These are phyloP conservation scores for Rousettus leschenaultii DNA, from an alignment of 2,113 vertebrate genomes.

Conservation along the genomic window DNA sequence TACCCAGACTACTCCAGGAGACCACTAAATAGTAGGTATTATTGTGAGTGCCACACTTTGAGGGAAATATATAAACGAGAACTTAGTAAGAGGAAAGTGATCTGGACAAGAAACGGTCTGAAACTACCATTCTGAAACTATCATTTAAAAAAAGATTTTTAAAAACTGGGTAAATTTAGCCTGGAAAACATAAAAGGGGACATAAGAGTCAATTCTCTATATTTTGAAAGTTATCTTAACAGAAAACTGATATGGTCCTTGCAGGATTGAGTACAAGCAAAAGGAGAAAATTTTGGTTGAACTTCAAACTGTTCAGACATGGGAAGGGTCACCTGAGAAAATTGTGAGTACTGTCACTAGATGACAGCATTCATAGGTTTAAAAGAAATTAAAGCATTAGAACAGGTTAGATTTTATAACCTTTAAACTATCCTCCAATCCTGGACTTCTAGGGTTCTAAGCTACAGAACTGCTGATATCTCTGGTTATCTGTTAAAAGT, in stretches of 20 bases:
- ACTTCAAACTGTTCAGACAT: background rate
- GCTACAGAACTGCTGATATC: background rate
- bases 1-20: background rate
- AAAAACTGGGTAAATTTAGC: background rate
- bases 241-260: background rate
- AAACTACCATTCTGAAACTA: background rate
- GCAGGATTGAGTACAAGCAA: background rate
- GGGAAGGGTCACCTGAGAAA: background rate
- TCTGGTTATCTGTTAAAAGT: background rate
- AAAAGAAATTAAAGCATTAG: background rate
- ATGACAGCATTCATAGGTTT: background rate
- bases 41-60: background rate
- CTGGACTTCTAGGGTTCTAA: background rate
- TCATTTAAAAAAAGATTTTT: background rate
- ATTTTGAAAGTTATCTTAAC: background rate
- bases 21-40: background rate
- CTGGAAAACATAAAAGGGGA: background rate
- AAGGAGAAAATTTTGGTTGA: background rate
- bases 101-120: background rate
- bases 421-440: constrained; percentile 9
- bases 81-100: background rate
- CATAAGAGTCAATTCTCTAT: background rate
- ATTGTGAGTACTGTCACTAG: background rate
- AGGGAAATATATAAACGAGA: background rate
- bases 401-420: background rate